A percentile compares a stretch with the other conserved stretches of the same genome.
These are phyloP conservation scores for Schizothorax lantsangensis DNA, from an alignment of 2,797 vertebrate genomes.

Conservation along the genomic window DNA sequence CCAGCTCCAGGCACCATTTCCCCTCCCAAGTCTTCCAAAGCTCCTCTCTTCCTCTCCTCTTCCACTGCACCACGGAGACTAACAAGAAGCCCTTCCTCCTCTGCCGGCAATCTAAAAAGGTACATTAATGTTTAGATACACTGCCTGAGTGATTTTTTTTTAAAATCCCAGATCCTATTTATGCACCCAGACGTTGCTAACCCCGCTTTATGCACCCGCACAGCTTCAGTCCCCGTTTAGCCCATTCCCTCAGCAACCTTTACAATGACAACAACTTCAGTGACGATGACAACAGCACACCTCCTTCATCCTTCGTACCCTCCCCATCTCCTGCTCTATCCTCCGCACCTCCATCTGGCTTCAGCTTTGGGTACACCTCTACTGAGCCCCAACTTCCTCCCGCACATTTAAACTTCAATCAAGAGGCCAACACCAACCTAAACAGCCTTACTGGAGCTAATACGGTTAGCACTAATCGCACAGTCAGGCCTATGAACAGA, in stretches of 20 bases:
- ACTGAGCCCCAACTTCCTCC: slow-evolving; percentile 32
- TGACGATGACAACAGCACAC: slow-evolving; percentile 39
- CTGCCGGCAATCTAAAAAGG: slow-evolving; percentile 61
- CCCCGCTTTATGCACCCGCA: not conserved
- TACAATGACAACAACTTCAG: slow-evolving; percentile 49
- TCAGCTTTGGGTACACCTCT: slow-evolving; percentile 52
- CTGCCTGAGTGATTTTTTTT: not conserved
- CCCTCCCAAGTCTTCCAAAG: slow-evolving; percentile 78
- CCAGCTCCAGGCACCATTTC: slow-evolving; percentile 74
- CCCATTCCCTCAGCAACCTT: slow-evolving; percentile 60
- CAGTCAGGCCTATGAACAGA: slow-evolving; percentile 48
- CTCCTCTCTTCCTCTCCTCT: slow-evolving; percentile 68
- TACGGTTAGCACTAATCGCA: not conserved
- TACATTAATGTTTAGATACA: slow-evolving; percentile 22
- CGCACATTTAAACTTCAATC: slow-evolving; percentile 41
- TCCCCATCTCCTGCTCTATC: slow-evolving; percentile 18
- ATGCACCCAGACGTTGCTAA: not conserved
- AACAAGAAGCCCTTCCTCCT: slow-evolving; percentile 70
- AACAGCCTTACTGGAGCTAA: not conserved
- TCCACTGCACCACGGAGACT: slow-evolving; percentile 74
- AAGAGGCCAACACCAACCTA: slow-evolving; percentile 49
- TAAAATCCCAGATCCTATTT: not conserved
- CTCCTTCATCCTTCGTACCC: slow-evolving; percentile 18
- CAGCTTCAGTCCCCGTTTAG: slow-evolving; percentile 59
- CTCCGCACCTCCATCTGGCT: slow-evolving; percentile 28